These are phyloP conservation scores for Kryptolebias marmoratus DNA, from an alignment of 2,113 vertebrate genomes.

Conservation along the genomic window DNA sequence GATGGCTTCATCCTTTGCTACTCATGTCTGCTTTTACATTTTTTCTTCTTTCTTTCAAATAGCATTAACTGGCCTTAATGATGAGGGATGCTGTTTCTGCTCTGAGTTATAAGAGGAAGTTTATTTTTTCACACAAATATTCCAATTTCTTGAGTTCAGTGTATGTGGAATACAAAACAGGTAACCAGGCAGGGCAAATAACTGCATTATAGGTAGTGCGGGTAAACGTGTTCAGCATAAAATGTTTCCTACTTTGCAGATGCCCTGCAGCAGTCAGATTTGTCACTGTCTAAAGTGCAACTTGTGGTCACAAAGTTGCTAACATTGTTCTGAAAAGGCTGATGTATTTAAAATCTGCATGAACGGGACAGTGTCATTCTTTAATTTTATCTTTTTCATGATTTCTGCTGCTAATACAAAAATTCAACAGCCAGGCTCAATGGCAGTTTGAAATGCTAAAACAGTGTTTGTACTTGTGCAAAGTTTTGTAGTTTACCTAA, in stretches of 20 bases:
- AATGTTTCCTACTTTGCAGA: slow-evolving; percentile 7
- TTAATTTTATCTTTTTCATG: neutral
- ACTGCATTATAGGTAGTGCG: neutral
- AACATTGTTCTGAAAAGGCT: neutral
- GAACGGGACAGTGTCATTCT: neutral
- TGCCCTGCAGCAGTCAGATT: slow-evolving; percentile 2
- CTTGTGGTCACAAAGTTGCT: neutral
- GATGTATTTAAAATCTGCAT: neutral
- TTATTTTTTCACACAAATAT: neutral
- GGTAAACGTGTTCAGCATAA: neutral
- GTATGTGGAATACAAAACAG: slow-evolving; percentile 13
- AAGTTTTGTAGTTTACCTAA: neutral
- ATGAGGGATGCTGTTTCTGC: neutral
- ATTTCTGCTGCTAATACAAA: neutral
- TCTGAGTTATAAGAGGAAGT: slow-evolving; percentile 6
- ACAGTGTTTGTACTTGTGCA: neutral
- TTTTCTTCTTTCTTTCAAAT: neutral
- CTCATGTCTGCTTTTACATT: neutral
- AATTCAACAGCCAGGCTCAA: neutral
- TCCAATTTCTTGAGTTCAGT: neutral
- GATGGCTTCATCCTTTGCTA: neutral
- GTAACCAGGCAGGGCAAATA: neutral
- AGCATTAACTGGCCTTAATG: neutral
- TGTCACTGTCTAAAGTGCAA: neutral
- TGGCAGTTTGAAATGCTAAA: neutral